Evolutionary conservation across 2,888 invertebrate genomes (phyloP).

Genomic region (Pterobdella sp.): DNA sequence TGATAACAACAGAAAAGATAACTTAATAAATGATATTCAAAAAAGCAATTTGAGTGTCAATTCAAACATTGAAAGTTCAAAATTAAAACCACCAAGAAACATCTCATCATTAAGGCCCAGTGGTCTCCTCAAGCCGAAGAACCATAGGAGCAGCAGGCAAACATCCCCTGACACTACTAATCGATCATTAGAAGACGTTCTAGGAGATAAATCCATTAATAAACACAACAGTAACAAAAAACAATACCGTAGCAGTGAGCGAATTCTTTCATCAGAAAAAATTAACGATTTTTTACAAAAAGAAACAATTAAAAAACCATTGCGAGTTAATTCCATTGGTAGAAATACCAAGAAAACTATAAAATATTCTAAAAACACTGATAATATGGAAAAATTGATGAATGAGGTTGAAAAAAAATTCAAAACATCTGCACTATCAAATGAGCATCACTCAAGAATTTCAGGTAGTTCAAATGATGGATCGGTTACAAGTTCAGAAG

Average conservation of each 20-base stretch:
- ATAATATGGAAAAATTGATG: constrained; percentile 20
- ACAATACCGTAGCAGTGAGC: constrained; percentile 17
- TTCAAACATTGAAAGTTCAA: background rate
- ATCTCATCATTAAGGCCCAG: background rate
- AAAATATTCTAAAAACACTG: background rate
- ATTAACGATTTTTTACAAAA: background rate
- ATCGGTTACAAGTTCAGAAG: constrained; percentile 3
- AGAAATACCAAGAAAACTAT: background rate
- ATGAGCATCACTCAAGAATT: constrained; percentile 5
- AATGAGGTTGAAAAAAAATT: constrained; percentile 22
- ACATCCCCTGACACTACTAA: constrained; percentile 1
- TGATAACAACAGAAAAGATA: background rate
- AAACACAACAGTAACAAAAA: background rate
- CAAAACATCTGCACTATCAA: background rate
- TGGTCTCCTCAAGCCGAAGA: constrained; percentile 19
- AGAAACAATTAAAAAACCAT: background rate
- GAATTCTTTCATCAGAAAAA: constrained; percentile 17
- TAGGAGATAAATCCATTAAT: background rate
- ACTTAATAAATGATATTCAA: background rate
- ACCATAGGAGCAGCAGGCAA: background rate
- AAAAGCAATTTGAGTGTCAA: background rate
- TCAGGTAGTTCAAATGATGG: constrained; percentile 6
- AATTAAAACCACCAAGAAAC: constrained; percentile 12
- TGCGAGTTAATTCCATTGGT: background rate
- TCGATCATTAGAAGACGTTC: constrained; percentile 21